Conservation (phyloP, 1,140 invertebrate species). For the Cyphomyrmex costatus region DNA sequence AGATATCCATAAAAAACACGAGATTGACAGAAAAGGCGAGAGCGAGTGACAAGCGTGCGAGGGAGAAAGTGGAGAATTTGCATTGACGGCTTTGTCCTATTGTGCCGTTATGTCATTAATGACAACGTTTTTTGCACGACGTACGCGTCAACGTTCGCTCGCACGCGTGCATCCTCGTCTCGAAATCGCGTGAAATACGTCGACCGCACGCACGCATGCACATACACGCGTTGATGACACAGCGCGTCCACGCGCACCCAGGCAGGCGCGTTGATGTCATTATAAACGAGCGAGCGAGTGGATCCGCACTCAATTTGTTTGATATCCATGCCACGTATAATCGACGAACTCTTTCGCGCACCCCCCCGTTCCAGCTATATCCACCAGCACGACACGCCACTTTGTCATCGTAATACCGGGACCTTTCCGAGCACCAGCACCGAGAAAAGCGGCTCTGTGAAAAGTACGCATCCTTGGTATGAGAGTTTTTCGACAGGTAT, state of each 20-base stretch:
- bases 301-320: slow-evolving; percentile 82
- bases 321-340: slow-evolving; percentile 68
- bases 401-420: slow-evolving; percentile 77
- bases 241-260: slow-evolving; percentile 36
- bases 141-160: slow-evolving; percentile 35
- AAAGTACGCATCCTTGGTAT: slow-evolving; percentile 23
- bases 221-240: slow-evolving; percentile 48
- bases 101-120: slow-evolving; percentile 60
- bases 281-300: slow-evolving; percentile 79
- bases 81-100: slow-evolving; percentile 58
- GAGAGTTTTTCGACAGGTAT: slow-evolving; percentile 46
- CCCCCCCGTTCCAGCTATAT: background rate
- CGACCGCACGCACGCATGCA: slow-evolving; percentile 13
- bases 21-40: background rate
- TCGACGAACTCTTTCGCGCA: slow-evolving; percentile 36
- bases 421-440: slow-evolving; percentile 28
- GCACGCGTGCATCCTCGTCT: slow-evolving; percentile 30
- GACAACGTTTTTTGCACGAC: slow-evolving; percentile 61
- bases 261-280: slow-evolving; percentile 78
- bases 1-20: slow-evolving; percentile 46
- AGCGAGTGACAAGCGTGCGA: background rate
- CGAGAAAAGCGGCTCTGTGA: slow-evolving; percentile 48
- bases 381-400: slow-evolving; percentile 67
- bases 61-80: background rate
- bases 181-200: slow-evolving; percentile 52